Evolutionary conservation across 2,797 vertebrate genomes (phyloP).

Genomic region (Mormyrus hasselquistii): DNA sequence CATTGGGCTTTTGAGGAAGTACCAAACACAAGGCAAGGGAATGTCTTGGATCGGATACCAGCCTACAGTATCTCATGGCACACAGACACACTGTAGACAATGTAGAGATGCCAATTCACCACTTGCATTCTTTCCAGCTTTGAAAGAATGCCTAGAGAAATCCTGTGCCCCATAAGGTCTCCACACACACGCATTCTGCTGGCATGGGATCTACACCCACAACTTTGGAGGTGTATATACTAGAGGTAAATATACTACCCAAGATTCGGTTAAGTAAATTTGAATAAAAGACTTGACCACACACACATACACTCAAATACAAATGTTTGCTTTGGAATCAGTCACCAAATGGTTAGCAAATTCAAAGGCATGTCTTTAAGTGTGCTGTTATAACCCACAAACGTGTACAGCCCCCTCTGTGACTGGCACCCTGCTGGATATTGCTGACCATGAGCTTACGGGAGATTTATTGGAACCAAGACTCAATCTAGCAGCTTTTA

Average conservation of each 20-base stretch:
- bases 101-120: background rate
- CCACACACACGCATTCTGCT: background rate
- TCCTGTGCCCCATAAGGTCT: background rate
- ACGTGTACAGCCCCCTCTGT: background rate
- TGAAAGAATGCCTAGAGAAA: background rate
- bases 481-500: constrained; percentile 53
- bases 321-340: background rate
- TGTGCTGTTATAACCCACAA: background rate
- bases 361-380: background rate
- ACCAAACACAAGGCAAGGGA: background rate
- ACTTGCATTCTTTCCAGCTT: background rate
- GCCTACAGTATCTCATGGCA: background rate
- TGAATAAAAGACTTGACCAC: background rate
- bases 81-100: background rate
- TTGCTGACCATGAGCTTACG: background rate
- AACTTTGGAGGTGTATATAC: background rate
- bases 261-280: background rate
- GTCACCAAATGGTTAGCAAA: background rate
- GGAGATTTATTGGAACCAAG: constrained; percentile 43
- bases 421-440: background rate
- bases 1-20: background rate
- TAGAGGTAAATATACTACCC: background rate
- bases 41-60: background rate
- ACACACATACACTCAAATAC: background rate
- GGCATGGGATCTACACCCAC: background rate